Base-by-base conservation (phyloP, 2,888 invertebrate genomes). In the Lochmaea crataegi region DNA sequence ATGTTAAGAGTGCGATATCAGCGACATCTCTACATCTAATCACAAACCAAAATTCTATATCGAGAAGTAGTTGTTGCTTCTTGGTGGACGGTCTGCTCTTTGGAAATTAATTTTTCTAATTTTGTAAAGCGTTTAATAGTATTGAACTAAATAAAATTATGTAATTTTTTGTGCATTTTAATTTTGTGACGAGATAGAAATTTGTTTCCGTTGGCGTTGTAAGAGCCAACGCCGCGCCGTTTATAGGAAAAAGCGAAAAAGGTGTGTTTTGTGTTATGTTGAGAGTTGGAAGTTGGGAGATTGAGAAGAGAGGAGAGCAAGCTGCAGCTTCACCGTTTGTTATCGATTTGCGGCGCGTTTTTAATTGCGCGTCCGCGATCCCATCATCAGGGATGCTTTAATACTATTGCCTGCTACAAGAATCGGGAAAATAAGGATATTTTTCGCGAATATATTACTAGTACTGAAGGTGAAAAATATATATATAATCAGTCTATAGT, bases 271-370 rank as follows among this genome's bases (percentile, higher is more conserved):
- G 60, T 67, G n/a, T 68, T 63, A 63, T 69, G 65, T 66, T n/a
- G 65, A 66, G 58, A 45, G 14, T 22, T 38, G 45, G 58, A 58
- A 38, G 69, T 16, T 7, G 22, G n/a, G 58, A 58, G 58, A 18
- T 60, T 22, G 45, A 16, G 61, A 68, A 41, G 22, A 48, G 61
- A 53, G 42, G 63, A 45, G 61, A 42, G 60, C 45, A 22, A 58
- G 71, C 66, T 65, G 69, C 42, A 78, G 76, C 73, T 76, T 75
- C 70, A 53, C 74, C 74, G 75, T 65, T 79, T 77, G 77, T 79
- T 81, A 81, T 81, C 80, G 81, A 81, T 81, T 81, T 80, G 80
- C 79, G 80, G 81, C 81, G 81, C 80, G 80, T 81, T 81, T 81
- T 81, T 81, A 81, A 81, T 81, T 81, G 81, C 81, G 79, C 79